A percentile compares a stretch with the other conserved stretches of the same genome.
Conservation (phyloP, 1,140 invertebrate genomes). For the Contarinia nasturtii region DNA sequence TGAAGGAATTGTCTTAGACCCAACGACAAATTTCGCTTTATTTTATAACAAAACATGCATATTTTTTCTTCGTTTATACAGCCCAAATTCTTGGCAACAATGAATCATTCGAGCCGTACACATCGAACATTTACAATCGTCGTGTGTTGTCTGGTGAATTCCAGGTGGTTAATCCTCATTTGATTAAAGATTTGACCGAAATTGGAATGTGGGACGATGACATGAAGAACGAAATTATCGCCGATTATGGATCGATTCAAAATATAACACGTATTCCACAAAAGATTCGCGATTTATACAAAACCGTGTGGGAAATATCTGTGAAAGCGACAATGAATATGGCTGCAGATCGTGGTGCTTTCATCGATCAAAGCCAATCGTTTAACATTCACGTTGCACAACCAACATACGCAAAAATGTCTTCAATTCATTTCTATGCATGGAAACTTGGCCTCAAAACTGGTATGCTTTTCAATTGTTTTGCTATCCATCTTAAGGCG, state of each 20-base stretch:
- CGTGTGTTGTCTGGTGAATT: constrained; percentile 52
- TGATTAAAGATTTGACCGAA: constrained; percentile 44
- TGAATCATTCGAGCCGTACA: constrained; percentile 54
- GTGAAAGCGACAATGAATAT: constrained; percentile 48
- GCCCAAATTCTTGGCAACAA: constrained; percentile 54
- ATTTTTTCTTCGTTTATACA: too few relatives aligned
- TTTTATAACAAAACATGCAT: too few relatives aligned
- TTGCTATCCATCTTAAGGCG: too few relatives aligned
- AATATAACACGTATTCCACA: constrained; percentile 37
- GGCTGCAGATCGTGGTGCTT: constrained; percentile 72
- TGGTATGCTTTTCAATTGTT: too few relatives aligned
- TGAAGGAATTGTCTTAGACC: too few relatives aligned
- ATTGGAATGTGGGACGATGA: constrained; percentile 40
- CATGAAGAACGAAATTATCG: constrained; percentile 43
- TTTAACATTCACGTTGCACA: constrained; percentile 87
- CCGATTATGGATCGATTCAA: constrained; percentile 42
- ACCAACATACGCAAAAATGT: constrained; percentile 68
- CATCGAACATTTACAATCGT: constrained; percentile 47
- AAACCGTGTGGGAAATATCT: constrained; percentile 58
- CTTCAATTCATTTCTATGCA: constrained; percentile 56
- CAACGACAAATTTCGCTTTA: too few relatives aligned
- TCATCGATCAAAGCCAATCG: constrained; percentile 93
- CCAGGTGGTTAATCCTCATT: constrained; percentile 52
- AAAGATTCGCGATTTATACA: constrained; percentile 44
- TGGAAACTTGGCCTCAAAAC: constrained; percentile 54